phyloP scores from a whole-genome alignment of 2,113 vertebrate species.

The Macrotis lagotis region DNA sequence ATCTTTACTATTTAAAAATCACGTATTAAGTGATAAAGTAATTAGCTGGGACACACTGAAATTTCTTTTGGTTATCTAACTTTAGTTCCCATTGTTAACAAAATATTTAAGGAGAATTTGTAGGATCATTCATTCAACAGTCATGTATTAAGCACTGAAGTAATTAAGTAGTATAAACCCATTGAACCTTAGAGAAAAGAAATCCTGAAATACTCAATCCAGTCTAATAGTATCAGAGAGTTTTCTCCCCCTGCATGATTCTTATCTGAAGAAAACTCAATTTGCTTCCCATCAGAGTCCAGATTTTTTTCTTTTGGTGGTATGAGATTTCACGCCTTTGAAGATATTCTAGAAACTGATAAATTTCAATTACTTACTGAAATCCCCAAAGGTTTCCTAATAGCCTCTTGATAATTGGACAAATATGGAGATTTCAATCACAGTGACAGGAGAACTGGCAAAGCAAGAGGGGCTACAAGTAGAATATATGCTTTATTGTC shows the following conservation, averaged over 20 bases:
- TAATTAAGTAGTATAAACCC: constrained; percentile 2
- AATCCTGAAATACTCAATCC: not conserved
- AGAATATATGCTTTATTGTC: not conserved
- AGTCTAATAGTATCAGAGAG: not conserved
- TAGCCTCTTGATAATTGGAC: constrained; percentile 28
- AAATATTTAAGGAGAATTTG: not conserved
- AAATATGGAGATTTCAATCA: not conserved
- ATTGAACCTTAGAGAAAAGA: constrained; percentile 19
- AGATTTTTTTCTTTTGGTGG: not conserved
- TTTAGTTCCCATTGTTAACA: not conserved
- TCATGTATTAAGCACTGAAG: not conserved
- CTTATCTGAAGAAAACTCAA: constrained; percentile 4
- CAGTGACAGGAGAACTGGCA: not conserved
- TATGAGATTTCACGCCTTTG: not conserved
- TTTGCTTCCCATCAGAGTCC: not conserved
- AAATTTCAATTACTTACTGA: constrained; percentile 10
- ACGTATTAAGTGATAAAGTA: not conserved
- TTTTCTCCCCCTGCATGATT: constrained; percentile 11
- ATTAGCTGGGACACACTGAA: not conserved
- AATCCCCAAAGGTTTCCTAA: constrained; percentile 45
- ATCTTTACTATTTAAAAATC: not conserved
- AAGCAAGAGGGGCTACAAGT: not conserved
- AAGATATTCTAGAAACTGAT: constrained; percentile 37
- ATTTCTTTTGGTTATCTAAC: not conserved
- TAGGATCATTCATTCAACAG: not conserved